Evolutionary conservation across 2,797 vertebrate genomes (phyloP).

Genomic region (Heliangelus exortis): DNA sequence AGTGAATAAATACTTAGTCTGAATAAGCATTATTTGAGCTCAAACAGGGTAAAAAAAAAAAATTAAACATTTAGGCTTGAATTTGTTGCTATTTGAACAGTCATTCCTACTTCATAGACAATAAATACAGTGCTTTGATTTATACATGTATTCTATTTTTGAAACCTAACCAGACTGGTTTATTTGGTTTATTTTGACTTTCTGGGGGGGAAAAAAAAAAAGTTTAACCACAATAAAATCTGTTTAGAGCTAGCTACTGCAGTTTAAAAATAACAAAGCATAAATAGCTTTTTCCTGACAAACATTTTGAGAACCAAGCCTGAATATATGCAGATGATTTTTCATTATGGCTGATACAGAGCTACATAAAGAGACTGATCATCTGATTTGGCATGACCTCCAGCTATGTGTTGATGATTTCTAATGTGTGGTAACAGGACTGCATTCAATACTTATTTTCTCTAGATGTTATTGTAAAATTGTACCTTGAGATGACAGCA

Average conservation of each 20-base stretch:
- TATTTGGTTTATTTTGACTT: slow-evolving; percentile 66
- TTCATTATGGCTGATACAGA: neutral
- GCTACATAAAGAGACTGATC: neutral
- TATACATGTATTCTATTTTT: slow-evolving; percentile 43
- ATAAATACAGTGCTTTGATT: slow-evolving; percentile 51
- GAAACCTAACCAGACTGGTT: slow-evolving; percentile 62
- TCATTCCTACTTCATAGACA: slow-evolving; percentile 8
- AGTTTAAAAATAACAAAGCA: slow-evolving; percentile 52
- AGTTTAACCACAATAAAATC: slow-evolving; percentile 64
- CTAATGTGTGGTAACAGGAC: neutral
- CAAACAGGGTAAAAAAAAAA: neutral
- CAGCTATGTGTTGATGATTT: neutral
- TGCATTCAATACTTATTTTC: neutral
- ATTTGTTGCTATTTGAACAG: slow-evolving; percentile 28
- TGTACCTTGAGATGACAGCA: too few relatives aligned
- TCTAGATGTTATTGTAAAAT: neutral
- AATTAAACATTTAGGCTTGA: neutral
- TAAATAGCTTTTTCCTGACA: slow-evolving; percentile 45
- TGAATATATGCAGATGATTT: neutral
- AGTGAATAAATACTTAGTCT: neutral
- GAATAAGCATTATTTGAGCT: neutral
- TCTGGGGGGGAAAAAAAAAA: slow-evolving; percentile 6
- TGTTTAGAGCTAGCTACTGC: neutral
- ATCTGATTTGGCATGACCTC: neutral
- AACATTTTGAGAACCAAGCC: neutral